These are phyloP conservation scores for Stegodyphus dumicola DNA, from an alignment of 1,140 invertebrate genomes.

Conservation along the genomic window DNA sequence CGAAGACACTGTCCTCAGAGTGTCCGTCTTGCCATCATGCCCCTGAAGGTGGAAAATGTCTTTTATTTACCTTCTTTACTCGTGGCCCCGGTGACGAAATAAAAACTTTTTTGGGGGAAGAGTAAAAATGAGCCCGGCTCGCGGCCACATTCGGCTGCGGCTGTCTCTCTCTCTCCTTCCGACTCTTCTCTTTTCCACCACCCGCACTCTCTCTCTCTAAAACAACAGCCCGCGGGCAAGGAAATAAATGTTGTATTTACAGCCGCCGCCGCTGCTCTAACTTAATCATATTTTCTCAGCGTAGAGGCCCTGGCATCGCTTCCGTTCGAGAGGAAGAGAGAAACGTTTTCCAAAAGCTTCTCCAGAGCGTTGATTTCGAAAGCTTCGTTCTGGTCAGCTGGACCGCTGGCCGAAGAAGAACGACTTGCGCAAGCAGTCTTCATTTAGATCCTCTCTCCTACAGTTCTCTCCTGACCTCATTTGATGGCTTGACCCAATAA, in stretches of 20 bases:
- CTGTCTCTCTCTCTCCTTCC: conserved; percentile 12
- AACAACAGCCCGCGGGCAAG: conserved; percentile 55
- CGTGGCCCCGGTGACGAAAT: neutral
- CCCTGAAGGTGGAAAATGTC: neutral
- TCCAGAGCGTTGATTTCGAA: neutral
- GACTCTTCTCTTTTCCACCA: neutral
- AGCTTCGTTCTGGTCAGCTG: neutral
- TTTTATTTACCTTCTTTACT: conserved; percentile 1
- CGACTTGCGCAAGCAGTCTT: too few relatives aligned
- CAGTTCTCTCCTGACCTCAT: too few relatives aligned
- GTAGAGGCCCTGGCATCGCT: neutral
- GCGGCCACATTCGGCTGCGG: conserved; percentile 28
- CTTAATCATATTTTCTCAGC: conserved; percentile 55
- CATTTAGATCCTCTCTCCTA: too few relatives aligned
- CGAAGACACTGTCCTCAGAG: too few relatives aligned
- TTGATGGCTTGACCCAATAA: too few relatives aligned
- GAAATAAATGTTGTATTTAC: conserved; percentile 61
- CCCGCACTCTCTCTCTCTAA: conserved; percentile 47
- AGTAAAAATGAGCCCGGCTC: conserved; percentile 42
- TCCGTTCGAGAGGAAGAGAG: neutral
- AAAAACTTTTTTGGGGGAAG: neutral
- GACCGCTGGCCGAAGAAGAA: neutral
- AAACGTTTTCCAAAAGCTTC: neutral
- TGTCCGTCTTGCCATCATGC: neutral
- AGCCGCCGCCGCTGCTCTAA: conserved; percentile 51